These are phyloP conservation scores for Drosophila obscura DNA, from an alignment of 1,140 invertebrate species.

Conservation along the genomic window DNA sequence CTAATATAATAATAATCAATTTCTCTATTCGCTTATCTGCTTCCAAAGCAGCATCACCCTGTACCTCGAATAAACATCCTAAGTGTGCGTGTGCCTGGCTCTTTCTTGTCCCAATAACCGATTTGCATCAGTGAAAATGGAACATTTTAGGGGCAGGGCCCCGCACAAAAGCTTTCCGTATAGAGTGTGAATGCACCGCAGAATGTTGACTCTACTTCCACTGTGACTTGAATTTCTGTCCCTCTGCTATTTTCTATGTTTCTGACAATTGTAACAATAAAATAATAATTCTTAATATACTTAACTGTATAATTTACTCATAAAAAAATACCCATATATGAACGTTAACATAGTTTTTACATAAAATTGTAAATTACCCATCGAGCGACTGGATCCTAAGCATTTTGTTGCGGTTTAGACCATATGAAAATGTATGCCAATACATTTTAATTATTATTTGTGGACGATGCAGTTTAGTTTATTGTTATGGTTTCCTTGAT, in stretches of 20 bases:
- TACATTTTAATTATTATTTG: constrained; percentile 42
- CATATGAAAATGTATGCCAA: constrained; percentile 17
- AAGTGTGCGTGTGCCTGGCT: constrained; percentile 46
- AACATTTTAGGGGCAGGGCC: constrained; percentile 66
- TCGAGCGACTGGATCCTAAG: neutral
- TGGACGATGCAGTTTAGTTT: constrained; percentile 24
- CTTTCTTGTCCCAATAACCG: constrained; percentile 73
- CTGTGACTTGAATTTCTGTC: constrained; percentile 14
- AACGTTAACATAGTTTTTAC: constrained; percentile 4
- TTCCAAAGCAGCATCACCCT: constrained; percentile 21
- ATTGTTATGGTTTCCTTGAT: constrained; percentile 46
- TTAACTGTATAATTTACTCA: neutral
- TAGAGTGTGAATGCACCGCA: constrained; percentile 68
- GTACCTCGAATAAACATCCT: constrained; percentile 5
- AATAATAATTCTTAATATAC: constrained; percentile 26
- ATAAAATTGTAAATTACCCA: constrained; percentile 21
- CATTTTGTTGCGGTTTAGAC: constrained; percentile 10
- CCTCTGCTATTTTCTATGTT: constrained; percentile 29
- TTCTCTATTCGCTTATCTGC: no score
- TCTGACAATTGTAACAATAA: constrained; percentile 43
- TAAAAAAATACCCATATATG: neutral
- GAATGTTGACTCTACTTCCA: constrained; percentile 63
- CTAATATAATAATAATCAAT: no score
- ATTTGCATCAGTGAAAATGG: constrained; percentile 78
- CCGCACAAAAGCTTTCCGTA: constrained; percentile 20